phyloP scores from a whole-genome alignment of 2,113 vertebrate species.

The Cinclus mexicanus region DNA sequence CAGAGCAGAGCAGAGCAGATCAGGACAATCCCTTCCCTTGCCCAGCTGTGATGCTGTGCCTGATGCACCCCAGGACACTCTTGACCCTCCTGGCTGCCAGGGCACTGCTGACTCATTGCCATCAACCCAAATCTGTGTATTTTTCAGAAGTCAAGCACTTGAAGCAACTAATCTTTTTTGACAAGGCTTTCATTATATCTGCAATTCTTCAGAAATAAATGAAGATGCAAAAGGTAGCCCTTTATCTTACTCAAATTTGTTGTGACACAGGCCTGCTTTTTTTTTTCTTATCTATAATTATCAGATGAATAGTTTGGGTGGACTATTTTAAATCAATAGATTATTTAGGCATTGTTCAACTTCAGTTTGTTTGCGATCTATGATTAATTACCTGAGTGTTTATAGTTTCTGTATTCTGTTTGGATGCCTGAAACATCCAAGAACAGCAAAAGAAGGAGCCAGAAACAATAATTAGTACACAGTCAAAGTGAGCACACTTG shows the following conservation, averaged over 20 bases:
- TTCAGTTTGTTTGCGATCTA: not conserved
- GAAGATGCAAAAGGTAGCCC: not conserved
- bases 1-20: not conserved
- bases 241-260: not conserved
- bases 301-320: not conserved
- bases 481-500: not conserved
- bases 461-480: not conserved
- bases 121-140: not conserved
- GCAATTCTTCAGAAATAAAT: not conserved
- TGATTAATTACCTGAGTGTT: not conserved
- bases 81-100: not conserved
- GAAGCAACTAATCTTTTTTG: not conserved
- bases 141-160: not conserved
- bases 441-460: not conserved
- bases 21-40: not conserved
- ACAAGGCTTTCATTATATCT: not conserved
- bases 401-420: not conserved
- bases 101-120: not conserved
- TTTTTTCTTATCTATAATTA: not conserved
- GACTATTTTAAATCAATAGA: not conserved
- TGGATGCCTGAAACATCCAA: not conserved
- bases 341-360: not conserved
- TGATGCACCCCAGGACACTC: rapidly evolving
- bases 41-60: rapidly evolving
- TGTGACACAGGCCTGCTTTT: not conserved